These are phyloP conservation scores for Scolopax mira DNA, from an alignment of 2,113 vertebrate species.

Conservation along the genomic window DNA sequence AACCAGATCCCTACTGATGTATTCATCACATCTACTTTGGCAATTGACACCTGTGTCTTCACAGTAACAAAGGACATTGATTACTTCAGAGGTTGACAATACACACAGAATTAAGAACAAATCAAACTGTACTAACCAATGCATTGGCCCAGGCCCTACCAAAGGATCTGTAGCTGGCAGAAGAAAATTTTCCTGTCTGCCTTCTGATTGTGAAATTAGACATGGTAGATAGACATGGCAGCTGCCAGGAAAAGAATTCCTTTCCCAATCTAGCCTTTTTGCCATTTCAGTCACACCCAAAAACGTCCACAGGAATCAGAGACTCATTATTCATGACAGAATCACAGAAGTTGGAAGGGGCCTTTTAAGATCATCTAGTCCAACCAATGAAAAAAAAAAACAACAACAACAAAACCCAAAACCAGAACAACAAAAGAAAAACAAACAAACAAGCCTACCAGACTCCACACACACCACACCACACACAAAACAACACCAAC, in stretches of 20 bases:
- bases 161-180: not conserved
- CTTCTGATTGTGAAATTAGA: not conserved
- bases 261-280: not conserved
- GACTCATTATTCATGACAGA: not conserved
- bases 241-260: not conserved
- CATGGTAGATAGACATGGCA: not conserved
- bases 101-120: not conserved
- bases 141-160: not conserved
- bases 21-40: not conserved
- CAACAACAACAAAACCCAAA: too few species aligned
- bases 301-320: not conserved
- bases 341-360: too few species aligned
- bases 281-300: not conserved
- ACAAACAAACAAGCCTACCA: too few species aligned
- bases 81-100: not conserved
- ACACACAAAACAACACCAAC: too few species aligned
- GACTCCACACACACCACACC: too few species aligned
- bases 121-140: not conserved
- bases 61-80: not conserved
- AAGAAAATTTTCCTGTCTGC: not conserved
- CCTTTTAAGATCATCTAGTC: too few species aligned
- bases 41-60: not conserved
- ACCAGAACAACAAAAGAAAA: too few species aligned
- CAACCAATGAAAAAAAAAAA: too few species aligned
- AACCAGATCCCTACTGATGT: not conserved